phyloP scores from a whole-genome alignment of 2,113 vertebrate species.

The Psephotus haematonotus region DNA sequence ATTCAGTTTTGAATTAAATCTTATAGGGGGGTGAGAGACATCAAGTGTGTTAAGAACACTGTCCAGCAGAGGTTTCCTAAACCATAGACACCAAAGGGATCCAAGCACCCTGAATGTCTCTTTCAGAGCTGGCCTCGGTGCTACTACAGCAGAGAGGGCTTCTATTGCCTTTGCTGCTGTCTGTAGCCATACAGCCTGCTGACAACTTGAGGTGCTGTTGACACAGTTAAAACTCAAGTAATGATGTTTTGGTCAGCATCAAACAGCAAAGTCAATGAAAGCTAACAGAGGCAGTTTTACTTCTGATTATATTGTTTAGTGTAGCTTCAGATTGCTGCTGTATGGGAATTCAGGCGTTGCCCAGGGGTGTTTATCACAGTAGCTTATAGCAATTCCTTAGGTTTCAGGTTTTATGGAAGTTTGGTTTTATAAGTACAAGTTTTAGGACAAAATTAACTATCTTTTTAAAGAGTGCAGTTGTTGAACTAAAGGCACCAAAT shows the following conservation, averaged over 20 bases:
- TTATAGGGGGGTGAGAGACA: accelerated
- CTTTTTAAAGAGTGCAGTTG: neutral
- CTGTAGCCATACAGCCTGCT: neutral
- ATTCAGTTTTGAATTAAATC: neutral
- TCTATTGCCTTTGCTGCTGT: neutral
- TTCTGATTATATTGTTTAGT: neutral
- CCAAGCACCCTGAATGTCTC: neutral
- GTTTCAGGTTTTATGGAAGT: neutral
- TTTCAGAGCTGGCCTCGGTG: neutral
- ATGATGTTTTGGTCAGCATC: neutral
- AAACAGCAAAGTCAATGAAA: neutral
- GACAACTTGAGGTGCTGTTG: neutral
- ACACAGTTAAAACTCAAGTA: neutral
- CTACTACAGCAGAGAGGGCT: neutral
- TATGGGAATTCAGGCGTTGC: neutral
- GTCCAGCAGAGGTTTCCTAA: neutral
- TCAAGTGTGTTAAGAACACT: neutral
- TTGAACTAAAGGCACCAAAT: neutral
- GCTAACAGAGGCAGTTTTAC: neutral
- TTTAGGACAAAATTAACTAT: neutral
- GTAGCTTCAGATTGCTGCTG: neutral
- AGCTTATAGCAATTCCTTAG: neutral
- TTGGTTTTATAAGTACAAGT: neutral
- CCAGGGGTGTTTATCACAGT: neutral
- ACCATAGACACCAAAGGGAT: neutral